phyloP scores from a whole-genome alignment of 2,113 vertebrate species.

The Amphiprion ocellaris region DNA sequence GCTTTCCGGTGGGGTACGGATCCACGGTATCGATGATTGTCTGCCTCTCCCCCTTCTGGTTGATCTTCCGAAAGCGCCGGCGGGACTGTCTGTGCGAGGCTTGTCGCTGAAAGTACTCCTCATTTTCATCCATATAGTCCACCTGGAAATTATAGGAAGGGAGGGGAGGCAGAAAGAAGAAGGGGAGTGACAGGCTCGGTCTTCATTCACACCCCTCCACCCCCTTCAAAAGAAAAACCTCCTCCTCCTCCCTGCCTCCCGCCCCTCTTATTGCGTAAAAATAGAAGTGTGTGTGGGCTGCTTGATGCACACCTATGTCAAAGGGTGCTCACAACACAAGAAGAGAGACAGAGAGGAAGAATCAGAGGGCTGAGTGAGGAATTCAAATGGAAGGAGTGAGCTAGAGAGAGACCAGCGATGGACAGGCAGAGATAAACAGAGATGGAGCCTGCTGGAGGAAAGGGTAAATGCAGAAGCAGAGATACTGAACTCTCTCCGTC shows the following conservation, averaged over 20 bases:
- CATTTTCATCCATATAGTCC: slow-evolving; percentile 99
- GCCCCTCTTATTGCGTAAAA: slow-evolving; percentile 74
- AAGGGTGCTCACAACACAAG: slow-evolving; percentile 60
- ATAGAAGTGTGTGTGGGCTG: slow-evolving; percentile 78
- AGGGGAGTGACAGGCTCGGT: slow-evolving; percentile 23
- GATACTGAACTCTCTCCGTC: background rate
- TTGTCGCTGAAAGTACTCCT: slow-evolving; percentile 98
- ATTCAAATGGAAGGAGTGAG: slow-evolving; percentile 10
- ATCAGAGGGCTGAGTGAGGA: background rate
- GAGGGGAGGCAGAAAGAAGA: slow-evolving; percentile 30
- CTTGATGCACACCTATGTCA: slow-evolving; percentile 74
- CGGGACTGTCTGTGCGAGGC: slow-evolving; percentile 97
- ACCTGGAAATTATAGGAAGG: slow-evolving; percentile 85
- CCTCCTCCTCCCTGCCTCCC: slow-evolving; percentile 29
- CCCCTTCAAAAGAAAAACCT: background rate
- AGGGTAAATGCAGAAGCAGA: slow-evolving; percentile 20
- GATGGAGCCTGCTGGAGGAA: slow-evolving; percentile 19
- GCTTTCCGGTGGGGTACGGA: slow-evolving; percentile 94
- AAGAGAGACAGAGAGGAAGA: slow-evolving; percentile 15
- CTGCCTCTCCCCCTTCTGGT: slow-evolving; percentile 98
- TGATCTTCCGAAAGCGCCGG: slow-evolving; percentile 98
- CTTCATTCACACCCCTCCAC: slow-evolving; percentile 51
- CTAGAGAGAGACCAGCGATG: background rate
- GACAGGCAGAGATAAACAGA: slow-evolving; percentile 27
- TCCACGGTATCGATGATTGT: slow-evolving; percentile 99